Conservation (phyloP, 1,140 invertebrate species). For the Tribolium castaneum region DNA sequence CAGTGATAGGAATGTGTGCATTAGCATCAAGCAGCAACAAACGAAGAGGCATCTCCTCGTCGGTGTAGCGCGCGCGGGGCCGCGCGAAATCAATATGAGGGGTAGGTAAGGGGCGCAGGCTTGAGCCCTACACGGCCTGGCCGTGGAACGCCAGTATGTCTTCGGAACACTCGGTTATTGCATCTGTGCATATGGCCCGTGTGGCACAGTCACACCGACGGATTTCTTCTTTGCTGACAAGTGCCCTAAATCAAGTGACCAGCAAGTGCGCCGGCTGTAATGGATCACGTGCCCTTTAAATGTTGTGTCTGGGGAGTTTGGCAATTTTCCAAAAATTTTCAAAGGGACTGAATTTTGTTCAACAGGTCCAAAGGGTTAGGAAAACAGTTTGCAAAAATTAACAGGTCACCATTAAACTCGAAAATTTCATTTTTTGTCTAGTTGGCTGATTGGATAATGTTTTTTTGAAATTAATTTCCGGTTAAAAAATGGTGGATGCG, state of each 20-base stretch:
- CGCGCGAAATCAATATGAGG: constrained; percentile 61
- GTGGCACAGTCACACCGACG: no score
- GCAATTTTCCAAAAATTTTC: background rate
- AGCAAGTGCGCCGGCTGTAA: no score
- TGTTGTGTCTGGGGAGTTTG: background rate
- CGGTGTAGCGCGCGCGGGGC: constrained; percentile 48
- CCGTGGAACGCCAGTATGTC: constrained; percentile 56
- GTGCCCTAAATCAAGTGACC: no score
- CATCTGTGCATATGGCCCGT: constrained; percentile 36
- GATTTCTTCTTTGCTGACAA: no score
- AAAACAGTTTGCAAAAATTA: no score
- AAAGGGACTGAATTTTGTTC: background rate
- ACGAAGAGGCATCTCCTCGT: constrained; percentile 34
- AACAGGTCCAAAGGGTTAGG: background rate
- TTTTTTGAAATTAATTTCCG: no score
- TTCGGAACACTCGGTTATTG: constrained; percentile 57
- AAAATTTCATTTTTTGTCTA: no score
- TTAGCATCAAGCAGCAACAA: constrained; percentile 53
- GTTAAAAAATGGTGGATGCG: no score
- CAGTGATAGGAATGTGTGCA: constrained; percentile 17
- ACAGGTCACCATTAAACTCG: no score
- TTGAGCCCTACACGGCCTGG: constrained; percentile 58
- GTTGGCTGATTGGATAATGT: no score
- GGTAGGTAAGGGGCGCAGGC: constrained; percentile 61
- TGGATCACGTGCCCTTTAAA: background rate